These are phyloP conservation scores for Zaprionus vittiger DNA, from an alignment of 1,140 invertebrate species.

Conservation along the genomic window DNA sequence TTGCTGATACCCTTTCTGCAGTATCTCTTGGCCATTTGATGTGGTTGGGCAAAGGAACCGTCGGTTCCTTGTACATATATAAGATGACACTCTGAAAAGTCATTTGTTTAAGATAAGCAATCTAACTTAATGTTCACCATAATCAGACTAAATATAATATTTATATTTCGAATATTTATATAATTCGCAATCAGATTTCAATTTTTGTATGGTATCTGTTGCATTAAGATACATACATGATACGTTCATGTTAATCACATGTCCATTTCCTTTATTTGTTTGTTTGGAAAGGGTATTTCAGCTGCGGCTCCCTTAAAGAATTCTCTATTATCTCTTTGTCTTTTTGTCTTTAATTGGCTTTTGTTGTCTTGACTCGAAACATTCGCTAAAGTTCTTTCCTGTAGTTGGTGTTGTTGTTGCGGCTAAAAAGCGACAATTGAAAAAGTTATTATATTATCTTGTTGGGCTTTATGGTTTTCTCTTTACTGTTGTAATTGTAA, in stretches of 20 bases:
- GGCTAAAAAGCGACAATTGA: conserved; percentile 20
- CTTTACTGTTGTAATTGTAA: conserved; percentile 6
- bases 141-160: too few relatives aligned
- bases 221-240: too few relatives aligned
- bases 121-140: too few relatives aligned
- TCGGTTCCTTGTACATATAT: too few relatives aligned
- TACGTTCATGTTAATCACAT: neutral
- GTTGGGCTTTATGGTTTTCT: conserved; percentile 17
- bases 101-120: too few relatives aligned
- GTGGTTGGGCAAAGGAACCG: too few relatives aligned
- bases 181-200: too few relatives aligned
- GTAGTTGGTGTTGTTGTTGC: conserved; percentile 1
- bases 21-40: neutral
- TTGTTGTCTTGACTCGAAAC: conserved; percentile 24
- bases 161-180: too few relatives aligned
- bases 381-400: conserved; percentile 4
- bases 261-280: neutral
- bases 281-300: neutral
- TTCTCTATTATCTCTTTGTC: neutral
- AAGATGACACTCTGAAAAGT: too few relatives aligned
- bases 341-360: conserved; percentile 29
- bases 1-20: neutral
- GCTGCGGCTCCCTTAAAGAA: neutral
- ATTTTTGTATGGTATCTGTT: too few relatives aligned
- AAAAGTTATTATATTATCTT: conserved; percentile 27